These are phyloP conservation scores for Himalopsyche tibetana DNA, from an alignment of 2,888 invertebrate species.

Conservation along the genomic window DNA sequence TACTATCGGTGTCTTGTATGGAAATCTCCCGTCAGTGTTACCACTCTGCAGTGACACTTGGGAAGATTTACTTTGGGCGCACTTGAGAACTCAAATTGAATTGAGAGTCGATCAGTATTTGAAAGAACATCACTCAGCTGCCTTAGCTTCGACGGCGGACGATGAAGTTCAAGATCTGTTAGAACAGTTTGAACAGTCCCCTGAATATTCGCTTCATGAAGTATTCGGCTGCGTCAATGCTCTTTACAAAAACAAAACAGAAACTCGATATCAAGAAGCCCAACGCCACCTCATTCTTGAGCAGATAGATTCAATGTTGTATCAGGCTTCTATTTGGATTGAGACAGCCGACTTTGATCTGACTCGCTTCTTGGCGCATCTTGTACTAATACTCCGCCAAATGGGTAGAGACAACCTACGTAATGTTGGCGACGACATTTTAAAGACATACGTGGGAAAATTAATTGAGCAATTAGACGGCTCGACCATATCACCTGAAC, in stretches of 20 bases:
- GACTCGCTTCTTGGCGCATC: slow-evolving; percentile 89
- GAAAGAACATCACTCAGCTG: slow-evolving; percentile 74
- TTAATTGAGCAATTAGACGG: slow-evolving; percentile 80
- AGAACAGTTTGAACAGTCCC: slow-evolving; percentile 71
- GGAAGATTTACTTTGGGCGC: slow-evolving; percentile 61
- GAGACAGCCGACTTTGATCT: slow-evolving; percentile 77
- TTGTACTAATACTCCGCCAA: slow-evolving; percentile 88
- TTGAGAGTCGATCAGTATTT: slow-evolving; percentile 85
- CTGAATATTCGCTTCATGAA: slow-evolving; percentile 73
- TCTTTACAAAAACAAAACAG: slow-evolving; percentile 77
- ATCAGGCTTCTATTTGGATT: slow-evolving; percentile 82
- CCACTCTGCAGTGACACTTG: slow-evolving; percentile 78
- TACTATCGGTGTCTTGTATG: slow-evolving; percentile 87
- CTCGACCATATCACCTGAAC: slow-evolving; percentile 82
- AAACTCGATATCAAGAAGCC: slow-evolving; percentile 84
- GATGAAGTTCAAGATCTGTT: slow-evolving; percentile 73
- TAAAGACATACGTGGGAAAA: slow-evolving; percentile 84
- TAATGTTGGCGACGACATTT: slow-evolving; percentile 84
- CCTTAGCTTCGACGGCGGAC: slow-evolving; percentile 73
- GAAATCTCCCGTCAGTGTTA: slow-evolving; percentile 87
- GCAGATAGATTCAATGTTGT: slow-evolving; percentile 84
- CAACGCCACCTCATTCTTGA: slow-evolving; percentile 92
- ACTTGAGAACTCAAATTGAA: slow-evolving; percentile 63
- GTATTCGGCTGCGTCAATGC: slow-evolving; percentile 74
- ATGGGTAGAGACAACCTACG: slow-evolving; percentile 85